Percentiles rank a stretch among this genome's conserved stretches.
Evolutionary conservation across 2,113 vertebrate species (phyloP).

Genomic region (Martes martes): DNA sequence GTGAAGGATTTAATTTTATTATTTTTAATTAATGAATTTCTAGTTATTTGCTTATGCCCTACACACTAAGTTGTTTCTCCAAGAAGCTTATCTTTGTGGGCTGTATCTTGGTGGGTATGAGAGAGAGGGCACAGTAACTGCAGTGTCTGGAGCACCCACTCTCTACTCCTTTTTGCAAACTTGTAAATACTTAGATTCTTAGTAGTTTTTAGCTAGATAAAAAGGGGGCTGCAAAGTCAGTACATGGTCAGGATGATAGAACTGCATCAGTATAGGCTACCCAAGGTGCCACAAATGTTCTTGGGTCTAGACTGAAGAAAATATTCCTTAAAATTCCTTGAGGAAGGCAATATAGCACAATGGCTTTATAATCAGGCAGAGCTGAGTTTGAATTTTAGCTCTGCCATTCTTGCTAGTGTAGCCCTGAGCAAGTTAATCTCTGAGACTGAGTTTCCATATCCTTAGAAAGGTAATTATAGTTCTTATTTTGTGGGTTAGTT

Average conservation of each 20-base stretch:
- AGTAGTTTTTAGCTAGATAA: neutral
- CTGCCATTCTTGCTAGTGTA: conserved; percentile 12
- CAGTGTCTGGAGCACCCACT: neutral
- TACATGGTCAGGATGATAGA: neutral
- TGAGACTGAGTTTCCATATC: neutral
- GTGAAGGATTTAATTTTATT: neutral
- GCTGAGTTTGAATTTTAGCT: neutral
- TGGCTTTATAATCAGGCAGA: neutral
- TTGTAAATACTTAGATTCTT: conserved; percentile 20
- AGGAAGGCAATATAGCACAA: neutral
- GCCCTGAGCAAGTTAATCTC: neutral
- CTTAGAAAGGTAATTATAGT: conserved; percentile 25
- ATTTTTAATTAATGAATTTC: conserved; percentile 26
- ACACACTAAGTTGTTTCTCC: neutral
- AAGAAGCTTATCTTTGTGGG: neutral
- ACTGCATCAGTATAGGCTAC: neutral
- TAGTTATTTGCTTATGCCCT: neutral
- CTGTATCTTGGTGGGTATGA: neutral
- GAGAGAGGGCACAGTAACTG: neutral
- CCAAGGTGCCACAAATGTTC: neutral
- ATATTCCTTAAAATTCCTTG: conserved; percentile 2
- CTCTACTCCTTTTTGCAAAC: neutral
- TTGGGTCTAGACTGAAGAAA: neutral
- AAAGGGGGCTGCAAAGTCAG: neutral
- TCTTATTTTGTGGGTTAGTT: conserved; percentile 38